phyloP scores from a whole-genome alignment of 92 coral and sea anemone species.

The Chrysogorgia sp. region DNA sequence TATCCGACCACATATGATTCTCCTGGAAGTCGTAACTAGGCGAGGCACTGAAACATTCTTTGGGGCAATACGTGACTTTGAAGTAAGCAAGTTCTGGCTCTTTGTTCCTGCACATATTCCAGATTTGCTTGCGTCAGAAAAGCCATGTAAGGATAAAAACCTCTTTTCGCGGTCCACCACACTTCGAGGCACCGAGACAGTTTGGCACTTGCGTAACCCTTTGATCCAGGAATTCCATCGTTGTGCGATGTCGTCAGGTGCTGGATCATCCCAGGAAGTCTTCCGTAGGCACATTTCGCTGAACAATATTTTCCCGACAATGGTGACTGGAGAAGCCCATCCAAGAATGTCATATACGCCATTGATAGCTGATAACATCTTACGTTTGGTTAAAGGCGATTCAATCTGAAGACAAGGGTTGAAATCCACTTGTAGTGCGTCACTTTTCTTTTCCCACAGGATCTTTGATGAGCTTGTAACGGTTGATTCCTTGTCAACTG shows the following conservation, averaged over 20 bases:
- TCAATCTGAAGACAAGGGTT: slow-evolving; percentile 9
- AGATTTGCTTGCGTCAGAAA: slow-evolving; percentile 21
- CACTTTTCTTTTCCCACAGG: slow-evolving; percentile 25
- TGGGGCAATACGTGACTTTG: slow-evolving; percentile 17
- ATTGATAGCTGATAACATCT: slow-evolving; percentile 63
- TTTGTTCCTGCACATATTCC: slow-evolving; percentile 10
- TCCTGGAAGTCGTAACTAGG: background rate
- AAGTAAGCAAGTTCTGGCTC: slow-evolving; percentile 1
- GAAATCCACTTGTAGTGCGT: background rate
- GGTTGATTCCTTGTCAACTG: background rate
- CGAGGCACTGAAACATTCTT: slow-evolving; percentile 3
- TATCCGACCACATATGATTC: background rate
- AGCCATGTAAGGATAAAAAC: slow-evolving; percentile 2
- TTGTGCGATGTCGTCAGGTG: background rate
- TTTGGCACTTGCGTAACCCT: background rate
- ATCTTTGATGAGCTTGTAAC: background rate
- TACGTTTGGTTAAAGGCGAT: slow-evolving; percentile 60
- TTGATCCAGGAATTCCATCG: background rate
- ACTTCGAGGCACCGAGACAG: background rate
- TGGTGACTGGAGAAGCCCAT: slow-evolving; percentile 50
- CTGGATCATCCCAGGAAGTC: background rate
- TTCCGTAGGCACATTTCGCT: too few species aligned
- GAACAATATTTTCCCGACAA: background rate
- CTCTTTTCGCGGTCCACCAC: background rate
- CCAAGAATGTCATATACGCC: slow-evolving; percentile 67